Conservation (phyloP, 2,113 vertebrate genomes). For the Poecilia latipinna region DNA sequence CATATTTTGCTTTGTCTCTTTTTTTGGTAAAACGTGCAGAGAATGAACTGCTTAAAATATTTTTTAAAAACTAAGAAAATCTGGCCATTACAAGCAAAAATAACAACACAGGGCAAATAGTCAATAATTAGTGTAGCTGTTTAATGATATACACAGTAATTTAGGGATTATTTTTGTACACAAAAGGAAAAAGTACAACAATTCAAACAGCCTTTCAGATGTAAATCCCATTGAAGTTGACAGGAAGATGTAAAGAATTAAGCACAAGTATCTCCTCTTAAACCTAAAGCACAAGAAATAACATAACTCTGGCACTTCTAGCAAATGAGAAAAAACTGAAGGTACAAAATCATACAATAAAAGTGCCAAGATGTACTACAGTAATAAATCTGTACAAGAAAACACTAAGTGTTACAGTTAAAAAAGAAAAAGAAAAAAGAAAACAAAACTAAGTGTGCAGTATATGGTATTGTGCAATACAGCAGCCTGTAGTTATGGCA, state of each 20-base stretch:
- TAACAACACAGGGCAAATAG: not conserved
- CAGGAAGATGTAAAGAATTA: constrained; percentile 44
- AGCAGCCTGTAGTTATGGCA: constrained; percentile 74
- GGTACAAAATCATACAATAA: constrained; percentile 59
- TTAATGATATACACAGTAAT: constrained; percentile 71
- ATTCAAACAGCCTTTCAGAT: constrained; percentile 52
- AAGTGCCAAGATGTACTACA: constrained; percentile 71
- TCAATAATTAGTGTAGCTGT: constrained; percentile 57
- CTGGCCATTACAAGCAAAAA: not conserved
- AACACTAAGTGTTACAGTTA: constrained; percentile 60
- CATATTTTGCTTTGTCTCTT: not conserved
- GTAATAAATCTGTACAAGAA: constrained; percentile 62
- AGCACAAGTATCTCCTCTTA: constrained; percentile 51
- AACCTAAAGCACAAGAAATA: constrained; percentile 59
- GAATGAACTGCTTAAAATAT: no score
- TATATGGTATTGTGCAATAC: constrained; percentile 74
- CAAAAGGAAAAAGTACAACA: constrained; percentile 60
- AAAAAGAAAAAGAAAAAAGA: constrained; percentile 7
- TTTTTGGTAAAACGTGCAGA: no score
- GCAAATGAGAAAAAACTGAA: constrained; percentile 59
- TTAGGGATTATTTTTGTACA: constrained; percentile 59
- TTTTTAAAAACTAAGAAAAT: not conserved
- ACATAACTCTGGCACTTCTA: constrained; percentile 46
- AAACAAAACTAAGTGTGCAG: constrained; percentile 62
- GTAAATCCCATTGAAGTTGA: constrained; percentile 45